A percentile compares a stretch with the other conserved stretches of the same genome.
Evolutionary conservation across 2,888 invertebrate species (phyloP).

Genomic region (Brachypalpus laphriformis): DNA sequence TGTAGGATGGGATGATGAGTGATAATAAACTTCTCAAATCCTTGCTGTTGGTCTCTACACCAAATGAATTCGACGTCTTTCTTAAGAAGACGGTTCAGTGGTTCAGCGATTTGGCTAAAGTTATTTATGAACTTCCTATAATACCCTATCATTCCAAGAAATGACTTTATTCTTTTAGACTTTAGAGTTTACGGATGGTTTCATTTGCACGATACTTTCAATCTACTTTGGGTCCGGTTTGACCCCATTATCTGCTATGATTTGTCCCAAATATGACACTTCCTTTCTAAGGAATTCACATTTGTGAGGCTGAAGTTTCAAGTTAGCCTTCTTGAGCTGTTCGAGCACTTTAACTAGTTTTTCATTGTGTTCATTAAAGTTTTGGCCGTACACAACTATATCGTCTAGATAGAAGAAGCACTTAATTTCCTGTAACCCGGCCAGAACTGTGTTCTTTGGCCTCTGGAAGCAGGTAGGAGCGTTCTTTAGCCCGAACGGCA

Average conservation of each 20-base stretch:
- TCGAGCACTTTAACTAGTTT: not conserved
- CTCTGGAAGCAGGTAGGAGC: not conserved
- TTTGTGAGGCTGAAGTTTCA: not conserved
- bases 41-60: not conserved
- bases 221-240: not conserved
- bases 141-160: not conserved
- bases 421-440: not conserved
- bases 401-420: not conserved
- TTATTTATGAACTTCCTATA: not conserved
- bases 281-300: not conserved
- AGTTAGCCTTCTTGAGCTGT: not conserved
- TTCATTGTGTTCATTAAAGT: not conserved
- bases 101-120: not conserved
- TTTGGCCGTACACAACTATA: not conserved
- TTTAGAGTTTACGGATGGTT: not conserved
- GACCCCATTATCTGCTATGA: not conserved
- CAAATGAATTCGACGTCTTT: not conserved
- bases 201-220: not conserved
- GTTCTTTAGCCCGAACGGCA: constrained; percentile 4
- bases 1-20: not conserved
- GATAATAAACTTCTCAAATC: not conserved
- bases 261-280: not conserved
- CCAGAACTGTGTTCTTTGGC: not conserved
- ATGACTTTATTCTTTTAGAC: not conserved
- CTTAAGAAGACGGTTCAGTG: not conserved